Conservation (phyloP, 64 coral and sea anemone species). For the Pocillopora damicornis region DNA sequence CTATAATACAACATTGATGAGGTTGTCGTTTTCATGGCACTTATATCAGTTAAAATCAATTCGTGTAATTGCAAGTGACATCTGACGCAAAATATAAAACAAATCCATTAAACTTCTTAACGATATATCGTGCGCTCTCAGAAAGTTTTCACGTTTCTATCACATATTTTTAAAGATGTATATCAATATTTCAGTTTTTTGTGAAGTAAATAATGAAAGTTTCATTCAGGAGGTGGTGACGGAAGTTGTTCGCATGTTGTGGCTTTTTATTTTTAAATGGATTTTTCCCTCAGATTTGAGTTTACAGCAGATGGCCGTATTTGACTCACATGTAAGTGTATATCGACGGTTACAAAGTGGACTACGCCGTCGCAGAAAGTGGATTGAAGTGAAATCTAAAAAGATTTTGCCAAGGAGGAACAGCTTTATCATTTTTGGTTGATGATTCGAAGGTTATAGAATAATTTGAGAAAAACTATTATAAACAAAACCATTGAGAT, state of each 20-base stretch:
- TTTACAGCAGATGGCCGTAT: conserved; percentile 6
- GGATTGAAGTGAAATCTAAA: neutral
- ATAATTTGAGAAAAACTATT: neutral
- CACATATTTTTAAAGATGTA: too few species aligned
- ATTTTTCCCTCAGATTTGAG: neutral
- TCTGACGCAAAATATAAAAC: neutral
- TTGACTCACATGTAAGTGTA: neutral
- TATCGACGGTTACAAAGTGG: neutral
- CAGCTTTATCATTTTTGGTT: too few species aligned
- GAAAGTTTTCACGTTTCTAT: too few species aligned
- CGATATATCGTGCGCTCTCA: too few species aligned
- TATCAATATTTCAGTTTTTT: neutral
- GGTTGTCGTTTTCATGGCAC: neutral
- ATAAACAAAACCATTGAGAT: neutral
- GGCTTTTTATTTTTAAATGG: neutral
- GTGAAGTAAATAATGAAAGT: neutral
- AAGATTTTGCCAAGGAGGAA: neutral
- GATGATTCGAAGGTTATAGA: neutral
- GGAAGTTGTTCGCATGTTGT: neutral
- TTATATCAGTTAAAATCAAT: conserved; percentile 5
- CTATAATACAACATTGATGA: neutral
- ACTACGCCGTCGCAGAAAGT: neutral
- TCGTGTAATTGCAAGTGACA: neutral
- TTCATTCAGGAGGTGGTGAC: neutral
- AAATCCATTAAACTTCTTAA: neutral